phyloP scores from a whole-genome alignment of 2,797 vertebrate species.

The Staurois parvus region DNA sequence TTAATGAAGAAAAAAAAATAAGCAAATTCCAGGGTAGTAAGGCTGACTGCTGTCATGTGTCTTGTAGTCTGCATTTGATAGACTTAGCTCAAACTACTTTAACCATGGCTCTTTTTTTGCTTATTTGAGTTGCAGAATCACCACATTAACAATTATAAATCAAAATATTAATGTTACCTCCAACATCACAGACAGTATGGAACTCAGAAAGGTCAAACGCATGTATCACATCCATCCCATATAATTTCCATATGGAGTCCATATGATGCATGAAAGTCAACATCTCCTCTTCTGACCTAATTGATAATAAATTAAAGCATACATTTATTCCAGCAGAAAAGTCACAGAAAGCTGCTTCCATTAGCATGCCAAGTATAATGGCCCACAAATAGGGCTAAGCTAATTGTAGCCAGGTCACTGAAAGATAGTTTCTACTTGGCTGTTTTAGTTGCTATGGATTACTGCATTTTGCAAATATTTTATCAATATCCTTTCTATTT shows the following conservation, averaged over 20 bases:
- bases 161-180: slow-evolving; percentile 71
- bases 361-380: background rate
- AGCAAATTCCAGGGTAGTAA: too few species aligned
- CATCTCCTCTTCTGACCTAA: slow-evolving; percentile 87
- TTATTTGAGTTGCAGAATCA: background rate
- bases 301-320: slow-evolving; percentile 31
- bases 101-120: too few species aligned
- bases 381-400: background rate
- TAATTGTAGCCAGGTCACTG: background rate
- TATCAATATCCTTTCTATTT: too few species aligned
- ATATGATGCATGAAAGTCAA: slow-evolving; percentile 84
- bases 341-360: background rate
- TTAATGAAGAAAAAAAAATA: too few species aligned
- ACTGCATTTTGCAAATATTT: background rate
- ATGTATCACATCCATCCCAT: slow-evolving; percentile 78
- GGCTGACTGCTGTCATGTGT: too few species aligned
- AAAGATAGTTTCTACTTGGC: background rate
- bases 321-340: background rate
- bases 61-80: too few species aligned
- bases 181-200: slow-evolving; percentile 81
- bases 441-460: background rate
- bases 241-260: slow-evolving; percentile 86
- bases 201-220: slow-evolving; percentile 82
- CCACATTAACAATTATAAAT: background rate
- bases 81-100: too few species aligned